Base-by-base conservation (phyloP, 2,888 invertebrate species). In the Anaspis maculata region DNA sequence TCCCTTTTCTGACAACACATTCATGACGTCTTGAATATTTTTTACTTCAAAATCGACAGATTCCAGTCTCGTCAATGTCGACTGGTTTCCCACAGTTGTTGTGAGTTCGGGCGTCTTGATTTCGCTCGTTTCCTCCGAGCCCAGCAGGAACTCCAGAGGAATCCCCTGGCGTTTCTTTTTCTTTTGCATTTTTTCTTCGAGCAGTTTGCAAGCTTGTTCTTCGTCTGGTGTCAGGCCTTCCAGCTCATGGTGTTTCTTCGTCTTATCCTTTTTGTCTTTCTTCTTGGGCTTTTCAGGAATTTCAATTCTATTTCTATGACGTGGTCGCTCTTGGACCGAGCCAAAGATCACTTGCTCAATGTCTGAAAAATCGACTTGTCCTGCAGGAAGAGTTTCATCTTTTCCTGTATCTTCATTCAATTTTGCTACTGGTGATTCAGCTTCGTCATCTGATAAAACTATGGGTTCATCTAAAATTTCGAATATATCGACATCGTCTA, bases 281-380 rank as follows among this genome's bases (percentile, higher is more conserved):
- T 41, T 38, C 35, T 41, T 19, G 19, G 19, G 19, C 27, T 37
- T 34, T 27, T 37, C 41, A 30, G 29, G 16, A 26, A 39, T 46
- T 35, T 28, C 42, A 37, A 30, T 42, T 16, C 30, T 30, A 14
- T 27, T 26, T 39, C 45, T 40, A 27, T 48, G 43, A 30, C 44
- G 46, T 3, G 59, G 71, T 25, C 77, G 64, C 47, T 73, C 67
- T 65, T 77, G 73, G 7, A 77, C 73, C 6, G 77, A 77, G 25
- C 77, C 77, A 54, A 77, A 77, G 43, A 77, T 73, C 2, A 68
- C 73, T 61, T 72, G 69, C 59, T 76, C 75, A 9, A 68, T 42
- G 32, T 64, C 64, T 19, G 49, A n/a, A n/a, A n/a, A 13, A 39
- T 49, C 11, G 37, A 23, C 19, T 32, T 30, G 15, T 6, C 24